These are phyloP conservation scores for Rhinolophus sinicus DNA, from an alignment of 2,113 vertebrate species.

Conservation along the genomic window DNA sequence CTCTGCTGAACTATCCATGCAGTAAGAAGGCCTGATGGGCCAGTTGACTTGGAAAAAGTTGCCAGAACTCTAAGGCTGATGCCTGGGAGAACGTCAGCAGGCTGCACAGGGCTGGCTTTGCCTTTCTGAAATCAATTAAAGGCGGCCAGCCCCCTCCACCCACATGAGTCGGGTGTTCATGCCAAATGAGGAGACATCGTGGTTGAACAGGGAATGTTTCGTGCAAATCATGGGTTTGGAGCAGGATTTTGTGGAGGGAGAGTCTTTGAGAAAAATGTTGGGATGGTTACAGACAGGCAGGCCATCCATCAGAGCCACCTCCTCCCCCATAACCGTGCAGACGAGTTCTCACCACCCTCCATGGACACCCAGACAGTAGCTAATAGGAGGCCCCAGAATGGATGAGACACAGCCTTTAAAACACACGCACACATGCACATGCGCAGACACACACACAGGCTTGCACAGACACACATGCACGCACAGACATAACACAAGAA, in stretches of 20 bases:
- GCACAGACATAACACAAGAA: background rate
- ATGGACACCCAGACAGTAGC: background rate
- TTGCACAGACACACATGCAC: too few species aligned
- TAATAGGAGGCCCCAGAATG: background rate
- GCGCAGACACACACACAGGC: background rate
- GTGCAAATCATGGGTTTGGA: conserved; percentile 6
- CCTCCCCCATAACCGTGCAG: background rate
- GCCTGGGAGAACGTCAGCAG: background rate
- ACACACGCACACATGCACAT: background rate
- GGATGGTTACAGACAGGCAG: background rate
- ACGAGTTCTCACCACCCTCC: background rate
- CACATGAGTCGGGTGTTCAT: rapidly evolving
- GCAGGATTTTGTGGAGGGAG: background rate
- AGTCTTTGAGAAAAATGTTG: background rate
- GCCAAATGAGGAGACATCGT: background rate
- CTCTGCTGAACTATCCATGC: rapidly evolving
- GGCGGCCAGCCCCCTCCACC: background rate
- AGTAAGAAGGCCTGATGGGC: background rate
- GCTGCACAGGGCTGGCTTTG: background rate
- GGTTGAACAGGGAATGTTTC: background rate
- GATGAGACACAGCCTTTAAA: background rate
- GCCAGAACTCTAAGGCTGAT: background rate
- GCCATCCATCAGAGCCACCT: background rate
- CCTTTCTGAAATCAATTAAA: conserved; percentile 46
- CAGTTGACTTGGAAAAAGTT: background rate